Evolutionary conservation across 2,797 vertebrate genomes (phyloP), one percentile per base, ranked within the genome.

Genomic region (Halcyon smyrnensis): DNA sequence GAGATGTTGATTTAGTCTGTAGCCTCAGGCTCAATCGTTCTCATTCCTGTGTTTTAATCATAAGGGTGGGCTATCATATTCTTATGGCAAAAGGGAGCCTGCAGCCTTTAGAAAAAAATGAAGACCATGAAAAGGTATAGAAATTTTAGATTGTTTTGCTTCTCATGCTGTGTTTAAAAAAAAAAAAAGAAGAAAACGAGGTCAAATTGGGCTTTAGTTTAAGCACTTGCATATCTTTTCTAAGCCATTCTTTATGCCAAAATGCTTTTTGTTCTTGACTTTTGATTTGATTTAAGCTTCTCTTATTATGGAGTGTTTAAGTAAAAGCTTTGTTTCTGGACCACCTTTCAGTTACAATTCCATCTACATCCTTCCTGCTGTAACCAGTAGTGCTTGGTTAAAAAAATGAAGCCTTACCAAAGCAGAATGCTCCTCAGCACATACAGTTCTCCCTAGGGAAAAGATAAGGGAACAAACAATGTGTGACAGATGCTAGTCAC

Each of bases 1-100:
- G 76, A 95, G 53, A 43, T 37, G 37, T 43, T 84, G 91, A 96
- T 89, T 89, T 97, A 82, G 94, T 67, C 75, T n/a, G 28, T 45
- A 85, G 82, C 41, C 83, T 92, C 59, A 92, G 60, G 67, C 51
- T 97, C 60, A 93, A 76, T 87, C 28, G 76, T 84, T 94, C 67
- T 80, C 56, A 78, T 73, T 27, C 69, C 84, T 94, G 84, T 82
- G 87, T 63, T 77, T 85, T 95, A 70, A 88, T 95, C 37, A 21
- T 89, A 96, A 63, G 67, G 73, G 73, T 70, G 71, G 13, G 46
- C 68, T 50, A 89, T 94, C 50, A 67, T 30, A 85, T 67, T 74
- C 39, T 94, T 82, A 46, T 2, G 48, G 62, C 51, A 91, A 93
- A 89, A 91, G 71, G 59, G 39, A 81, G 30, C 23, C 28, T 57